Conservation (phyloP, 1,140 invertebrate genomes). For the Luehdorfia chinensis region DNA sequence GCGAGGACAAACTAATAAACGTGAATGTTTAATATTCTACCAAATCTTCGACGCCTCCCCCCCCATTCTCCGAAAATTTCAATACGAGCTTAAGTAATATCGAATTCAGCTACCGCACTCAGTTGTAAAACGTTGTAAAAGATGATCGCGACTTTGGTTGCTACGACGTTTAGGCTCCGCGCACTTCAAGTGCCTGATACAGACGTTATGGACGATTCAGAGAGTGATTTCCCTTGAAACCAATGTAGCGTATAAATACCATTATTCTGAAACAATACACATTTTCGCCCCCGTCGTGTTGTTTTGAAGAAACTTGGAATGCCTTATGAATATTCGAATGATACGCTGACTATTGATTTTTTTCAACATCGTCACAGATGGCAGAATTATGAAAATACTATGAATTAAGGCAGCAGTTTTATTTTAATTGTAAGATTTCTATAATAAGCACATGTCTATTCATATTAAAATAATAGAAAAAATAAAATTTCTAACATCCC, state of each 20-base stretch:
- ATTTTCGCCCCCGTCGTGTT: conserved; percentile 54
- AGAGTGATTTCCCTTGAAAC: conserved; percentile 74
- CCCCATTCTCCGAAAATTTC: conserved; percentile 52
- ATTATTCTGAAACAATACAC: conserved; percentile 74
- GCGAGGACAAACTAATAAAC: conserved; percentile 74
- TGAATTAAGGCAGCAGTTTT: too few species aligned
- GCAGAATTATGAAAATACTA: too few species aligned
- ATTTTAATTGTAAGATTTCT: too few species aligned
- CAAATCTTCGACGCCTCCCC: conserved; percentile 57
- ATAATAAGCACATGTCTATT: too few species aligned
- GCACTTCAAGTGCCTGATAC: conserved; percentile 36
- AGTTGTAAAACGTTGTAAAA: conserved; percentile 35
- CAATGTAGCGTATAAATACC: conserved; percentile 76
- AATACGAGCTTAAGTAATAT: conserved; percentile 72
- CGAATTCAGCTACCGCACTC: conserved; percentile 49
- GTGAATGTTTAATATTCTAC: conserved; percentile 75
- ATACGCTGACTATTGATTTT: conserved; percentile 27
- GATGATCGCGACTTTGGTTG: conserved; percentile 32
- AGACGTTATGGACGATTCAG: conserved; percentile 64
- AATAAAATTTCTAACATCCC: too few species aligned
- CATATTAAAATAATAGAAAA: too few species aligned
- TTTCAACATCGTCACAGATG: too few species aligned
- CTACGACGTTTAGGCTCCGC: conserved; percentile 21
- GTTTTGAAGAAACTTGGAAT: conserved; percentile 50
- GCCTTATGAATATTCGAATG: conserved; percentile 47